These are phyloP conservation scores for Mareca penelope DNA, from an alignment of 2,797 vertebrate species.

Conservation along the genomic window DNA sequence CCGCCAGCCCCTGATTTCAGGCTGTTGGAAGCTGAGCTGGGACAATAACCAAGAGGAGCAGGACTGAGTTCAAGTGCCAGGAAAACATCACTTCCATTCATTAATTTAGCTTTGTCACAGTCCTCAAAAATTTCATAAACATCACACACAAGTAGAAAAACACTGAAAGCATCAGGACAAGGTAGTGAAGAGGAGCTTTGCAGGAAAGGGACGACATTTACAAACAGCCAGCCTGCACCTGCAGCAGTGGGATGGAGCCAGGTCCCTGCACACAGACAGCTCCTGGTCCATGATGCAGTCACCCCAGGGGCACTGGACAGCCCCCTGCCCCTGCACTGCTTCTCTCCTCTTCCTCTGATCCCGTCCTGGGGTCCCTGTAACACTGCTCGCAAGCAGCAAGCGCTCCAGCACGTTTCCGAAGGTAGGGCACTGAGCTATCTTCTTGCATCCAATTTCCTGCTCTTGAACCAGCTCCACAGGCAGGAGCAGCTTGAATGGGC, in stretches of 20 bases:
- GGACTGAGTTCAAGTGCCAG: background rate
- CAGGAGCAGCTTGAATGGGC: background rate
- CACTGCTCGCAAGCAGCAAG: accelerated
- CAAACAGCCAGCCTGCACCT: accelerated
- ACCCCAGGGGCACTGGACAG: too few relatives aligned
- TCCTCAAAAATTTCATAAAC: too few relatives aligned
- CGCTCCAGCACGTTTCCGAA: accelerated
- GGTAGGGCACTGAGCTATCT: accelerated
- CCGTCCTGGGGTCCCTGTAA: accelerated
- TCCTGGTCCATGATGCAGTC: accelerated
- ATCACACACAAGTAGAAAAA: background rate
- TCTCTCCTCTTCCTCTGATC: background rate
- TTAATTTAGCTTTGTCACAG: background rate
- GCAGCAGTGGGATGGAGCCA: background rate
- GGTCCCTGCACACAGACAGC: background rate
- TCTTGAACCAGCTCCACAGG: background rate
- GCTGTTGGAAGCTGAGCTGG: background rate
- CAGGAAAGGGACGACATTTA: background rate
- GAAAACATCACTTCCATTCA: background rate
- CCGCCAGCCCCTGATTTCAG: background rate
- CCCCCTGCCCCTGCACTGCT: too few relatives aligned
- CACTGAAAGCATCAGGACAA: background rate
- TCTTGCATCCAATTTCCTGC: background rate
- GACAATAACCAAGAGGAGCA: background rate
- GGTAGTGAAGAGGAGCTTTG: background rate